These are phyloP conservation scores for Heteromurus nitidus DNA, from an alignment of 2,888 invertebrate species.

Conservation along the genomic window DNA sequence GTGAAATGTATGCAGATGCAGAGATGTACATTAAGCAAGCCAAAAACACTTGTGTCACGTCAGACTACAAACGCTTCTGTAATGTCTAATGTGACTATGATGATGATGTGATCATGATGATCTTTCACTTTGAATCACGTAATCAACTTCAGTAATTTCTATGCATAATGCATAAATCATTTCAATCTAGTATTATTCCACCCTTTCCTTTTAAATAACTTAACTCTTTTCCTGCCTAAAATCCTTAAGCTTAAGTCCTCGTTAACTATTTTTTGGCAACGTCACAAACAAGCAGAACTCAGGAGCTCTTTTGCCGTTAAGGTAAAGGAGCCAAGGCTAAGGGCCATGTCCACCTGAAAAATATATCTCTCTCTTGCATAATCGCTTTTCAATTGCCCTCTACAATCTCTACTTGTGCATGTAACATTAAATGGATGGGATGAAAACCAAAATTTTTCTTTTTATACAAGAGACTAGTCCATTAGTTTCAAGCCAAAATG, in stretches of 20 bases:
- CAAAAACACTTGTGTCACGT: not conserved
- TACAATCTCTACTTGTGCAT: not conserved
- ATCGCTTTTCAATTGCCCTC: not conserved
- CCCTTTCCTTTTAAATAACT: too few species aligned
- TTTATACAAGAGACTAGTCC: not conserved
- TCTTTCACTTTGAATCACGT: not conserved
- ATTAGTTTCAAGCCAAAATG: not conserved
- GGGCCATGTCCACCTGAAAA: conserved; percentile 31
- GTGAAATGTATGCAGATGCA: conserved; percentile 35
- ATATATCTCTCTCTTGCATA: conserved; percentile 22
- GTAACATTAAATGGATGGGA: too few species aligned
- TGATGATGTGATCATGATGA: not conserved
- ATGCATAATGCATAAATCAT: not conserved
- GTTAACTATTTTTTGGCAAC: conserved; percentile 28
- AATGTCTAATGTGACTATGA: not conserved
- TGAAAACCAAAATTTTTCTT: too few species aligned
- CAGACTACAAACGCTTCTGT: not conserved
- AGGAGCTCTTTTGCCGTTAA: not conserved
- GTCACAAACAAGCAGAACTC: conserved; percentile 13
- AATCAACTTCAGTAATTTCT: too few species aligned
- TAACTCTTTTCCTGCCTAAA: not conserved
- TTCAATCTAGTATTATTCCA: not conserved
- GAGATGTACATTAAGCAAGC: not conserved
- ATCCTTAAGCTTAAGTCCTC: too few species aligned
- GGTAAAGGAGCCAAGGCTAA: conserved; percentile 44